Evolutionary conservation across 2,797 vertebrate species (phyloP), one percentile per base, ranked within the genome.

Genomic region (Eptatretus atami): DNA sequence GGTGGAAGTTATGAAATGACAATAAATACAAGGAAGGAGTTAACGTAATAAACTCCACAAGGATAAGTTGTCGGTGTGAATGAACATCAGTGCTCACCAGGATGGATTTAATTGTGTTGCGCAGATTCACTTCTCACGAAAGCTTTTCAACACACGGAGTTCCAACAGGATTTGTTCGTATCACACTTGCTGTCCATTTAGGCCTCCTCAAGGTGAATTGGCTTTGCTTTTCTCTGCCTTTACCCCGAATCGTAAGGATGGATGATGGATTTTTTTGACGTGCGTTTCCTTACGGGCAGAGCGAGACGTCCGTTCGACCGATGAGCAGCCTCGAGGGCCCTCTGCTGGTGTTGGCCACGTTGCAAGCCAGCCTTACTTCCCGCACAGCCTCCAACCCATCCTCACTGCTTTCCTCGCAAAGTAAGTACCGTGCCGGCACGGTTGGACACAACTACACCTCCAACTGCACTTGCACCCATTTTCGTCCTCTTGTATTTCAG

Each of bases 361-460:
- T 4, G 84, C 84, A 24, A 79, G 78, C 54, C 86, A 98, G 74
- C 81, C 82, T 69, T 98, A 96, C 70, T 96, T 96, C 72, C 87
- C 86, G 24, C 80, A 78, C 72, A 76, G 83, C 52, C 77, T 80
- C 14, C 74, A 75, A 6, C 77, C 79, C 2, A 77, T 87, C 68
- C 80, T 98, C 66, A 72, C 79, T 11, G 86, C 81, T 12, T 93
- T 98, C 70, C 63, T 80, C 67, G 76, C 77, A 70, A 81, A 80
- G 90, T 96, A 77, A 87, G 83, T 78, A 67, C 57, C 31, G 6
- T 44, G 31, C 3, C 6, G 31, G 31, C 31, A 44, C 31, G 6
- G 31, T 3, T 44, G 31, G 31, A 44, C 31, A 4, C 6, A 44
- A 44, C 31, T 44, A 44, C 31, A 44, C 3, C 31, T 44, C 3